Base-by-base conservation (phyloP, 1,140 invertebrate species). In the Musca domestica region DNA sequence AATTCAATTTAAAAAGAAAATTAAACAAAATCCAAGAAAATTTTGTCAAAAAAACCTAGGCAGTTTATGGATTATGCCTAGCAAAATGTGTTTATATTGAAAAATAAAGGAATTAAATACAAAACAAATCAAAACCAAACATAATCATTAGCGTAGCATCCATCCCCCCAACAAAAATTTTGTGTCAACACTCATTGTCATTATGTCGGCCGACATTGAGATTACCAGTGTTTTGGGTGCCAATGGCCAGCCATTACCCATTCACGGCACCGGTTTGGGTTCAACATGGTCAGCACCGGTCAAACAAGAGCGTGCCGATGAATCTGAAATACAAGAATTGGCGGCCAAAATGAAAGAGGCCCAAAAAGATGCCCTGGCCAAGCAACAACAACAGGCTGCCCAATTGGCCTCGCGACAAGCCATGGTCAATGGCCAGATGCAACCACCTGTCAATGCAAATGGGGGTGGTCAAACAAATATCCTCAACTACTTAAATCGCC, bases 341-440 rank as follows among this genome's bases (percentile, higher is more conserved):
- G 92, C 93, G 69, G 90, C 90, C 72, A 93, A 93, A 83, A 91
- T 94, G 88, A 87, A 90, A 81, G 92, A 94, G 83, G 90, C 90
- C 67, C 91, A 94, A 80, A 92, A 90, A 81, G 89, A 89, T 72
- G 91, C 91, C 84, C 77, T 84, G 70, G 73, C 85, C 71, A 83
- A 83, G 72, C 68, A 67, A 23, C 70, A 80, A 69, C 78, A 80
- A 71, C 76, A 78, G 69, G 76, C 78, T 5, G 78, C 76, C 46
- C 75, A 78, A 23, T 67, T 75, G 51, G 78, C 76, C 12, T 76
- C 71, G 51, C 74, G 78, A 1, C 77, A 79, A n/a, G 74, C 77
- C 68, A 65, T 79, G 76, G 54, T 82, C 81, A 77, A 80, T 46
- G 65, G 25, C 12, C 78, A 74, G 67, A 72, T 81, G 52, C 79